Percentiles rank a stretch among this genome's conserved stretches.
Conservation (phyloP, 1,140 invertebrate genomes). For the Subanguina moxae region DNA sequence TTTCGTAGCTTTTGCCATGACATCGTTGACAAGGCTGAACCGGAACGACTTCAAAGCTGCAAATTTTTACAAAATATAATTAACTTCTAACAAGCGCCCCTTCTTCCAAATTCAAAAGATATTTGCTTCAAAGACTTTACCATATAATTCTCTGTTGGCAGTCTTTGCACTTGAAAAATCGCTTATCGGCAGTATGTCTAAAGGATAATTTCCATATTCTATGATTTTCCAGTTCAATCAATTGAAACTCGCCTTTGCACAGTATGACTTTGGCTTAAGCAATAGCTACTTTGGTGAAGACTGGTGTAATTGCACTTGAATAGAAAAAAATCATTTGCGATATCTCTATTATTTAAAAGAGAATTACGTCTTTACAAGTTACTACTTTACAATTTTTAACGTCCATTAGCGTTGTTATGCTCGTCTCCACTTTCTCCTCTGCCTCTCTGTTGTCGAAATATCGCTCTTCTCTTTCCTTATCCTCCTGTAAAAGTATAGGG, state of each 20-base stretch:
- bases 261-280: conserved; percentile 23
- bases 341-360: not conserved
- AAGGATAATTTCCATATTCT: too few relatives aligned
- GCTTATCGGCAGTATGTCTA: conserved; percentile 36
- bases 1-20: conserved; percentile 35
- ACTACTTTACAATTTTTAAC: conserved; percentile 44
- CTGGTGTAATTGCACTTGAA: conserved; percentile 39
- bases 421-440: conserved; percentile 41
- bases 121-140: too few relatives aligned
- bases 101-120: too few relatives aligned
- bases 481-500: too few relatives aligned
- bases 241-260: conserved; percentile 7
- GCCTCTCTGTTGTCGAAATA: conserved; percentile 34
- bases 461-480: conserved; percentile 24
- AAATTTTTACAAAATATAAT: too few relatives aligned
- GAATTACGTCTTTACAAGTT: conserved; percentile 36
- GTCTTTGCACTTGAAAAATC: conserved; percentile 43
- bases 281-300: conserved; percentile 26
- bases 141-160: conserved; percentile 29
- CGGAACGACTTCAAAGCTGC: conserved; percentile 37
- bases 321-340: too few relatives aligned
- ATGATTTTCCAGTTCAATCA: too few relatives aligned
- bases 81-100: too few relatives aligned
- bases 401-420: conserved; percentile 40
- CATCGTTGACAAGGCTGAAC: conserved; percentile 44